Evolutionary conservation across 2,113 vertebrate species (phyloP).

Genomic region (Sceloporus tristichus): DNA sequence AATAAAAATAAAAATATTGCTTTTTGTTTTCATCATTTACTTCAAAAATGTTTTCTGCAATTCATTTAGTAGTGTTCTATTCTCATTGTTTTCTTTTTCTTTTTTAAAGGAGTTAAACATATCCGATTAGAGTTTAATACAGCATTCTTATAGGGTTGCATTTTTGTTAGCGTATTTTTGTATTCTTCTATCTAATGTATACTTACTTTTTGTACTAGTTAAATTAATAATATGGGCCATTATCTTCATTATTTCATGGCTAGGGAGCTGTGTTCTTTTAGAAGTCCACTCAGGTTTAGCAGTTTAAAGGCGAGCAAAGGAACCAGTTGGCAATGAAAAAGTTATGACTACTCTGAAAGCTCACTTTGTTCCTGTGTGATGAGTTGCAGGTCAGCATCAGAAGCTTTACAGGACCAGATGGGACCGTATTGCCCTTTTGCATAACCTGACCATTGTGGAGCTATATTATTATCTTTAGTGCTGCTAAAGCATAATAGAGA

Average conservation of each 20-base stretch:
- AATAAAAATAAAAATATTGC: not conserved
- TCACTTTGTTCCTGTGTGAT: not conserved
- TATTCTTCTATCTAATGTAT: accelerated
- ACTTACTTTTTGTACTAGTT: constrained; percentile 1
- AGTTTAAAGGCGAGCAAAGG: not conserved
- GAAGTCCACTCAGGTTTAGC: not conserved
- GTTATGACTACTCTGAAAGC: not conserved
- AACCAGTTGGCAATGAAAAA: not conserved
- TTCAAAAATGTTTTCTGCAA: constrained; percentile 15
- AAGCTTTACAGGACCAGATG: not conserved
- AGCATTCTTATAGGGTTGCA: not conserved
- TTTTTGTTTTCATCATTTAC: not conserved
- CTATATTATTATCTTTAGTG: not conserved
- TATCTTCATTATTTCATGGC: not conserved
- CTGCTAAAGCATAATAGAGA: not conserved
- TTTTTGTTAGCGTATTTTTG: not conserved
- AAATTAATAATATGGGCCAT: not conserved
- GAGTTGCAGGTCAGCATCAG: not conserved
- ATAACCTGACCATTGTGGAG: not conserved
- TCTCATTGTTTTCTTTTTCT: not conserved
- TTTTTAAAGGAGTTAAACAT: not conserved
- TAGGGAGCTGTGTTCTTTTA: not conserved
- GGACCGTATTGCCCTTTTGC: not conserved
- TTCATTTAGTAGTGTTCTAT: not conserved
- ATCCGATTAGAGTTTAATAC: not conserved